Percentiles rank a stretch among this genome's conserved stretches.
Conservation (phyloP, 2,888 invertebrate genomes). For the Allacma fusca region DNA sequence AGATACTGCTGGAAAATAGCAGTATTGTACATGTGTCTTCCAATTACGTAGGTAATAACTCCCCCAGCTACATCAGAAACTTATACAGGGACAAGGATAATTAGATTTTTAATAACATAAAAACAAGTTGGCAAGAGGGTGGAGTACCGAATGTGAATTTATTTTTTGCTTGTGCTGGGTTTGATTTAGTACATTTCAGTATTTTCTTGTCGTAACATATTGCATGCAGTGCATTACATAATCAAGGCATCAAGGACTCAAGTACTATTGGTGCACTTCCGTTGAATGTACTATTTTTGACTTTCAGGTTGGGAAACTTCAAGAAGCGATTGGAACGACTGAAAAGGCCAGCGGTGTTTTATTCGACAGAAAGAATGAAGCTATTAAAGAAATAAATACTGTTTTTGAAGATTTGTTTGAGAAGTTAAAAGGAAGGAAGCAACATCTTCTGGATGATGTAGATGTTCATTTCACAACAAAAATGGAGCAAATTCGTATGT, state of each 20-base stretch:
- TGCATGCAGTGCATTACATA: neutral
- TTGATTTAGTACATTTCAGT: neutral
- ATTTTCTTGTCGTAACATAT: neutral
- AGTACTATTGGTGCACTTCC: neutral
- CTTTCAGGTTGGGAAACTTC: constrained; percentile 59
- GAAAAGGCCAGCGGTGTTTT: constrained; percentile 59
- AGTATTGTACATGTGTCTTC: too few relatives aligned
- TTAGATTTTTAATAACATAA: constrained; percentile 8
- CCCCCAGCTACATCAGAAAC: neutral
- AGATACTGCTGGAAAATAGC: too few relatives aligned
- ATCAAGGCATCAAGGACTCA: neutral
- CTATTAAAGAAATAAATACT: constrained; percentile 56
- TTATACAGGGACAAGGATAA: neutral
- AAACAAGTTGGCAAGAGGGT: constrained; percentile 3
- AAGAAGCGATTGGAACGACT: constrained; percentile 60
- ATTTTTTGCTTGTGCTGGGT: neutral
- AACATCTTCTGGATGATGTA: constrained; percentile 55
- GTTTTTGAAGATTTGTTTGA: constrained; percentile 56
- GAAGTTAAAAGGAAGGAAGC: constrained; percentile 56
- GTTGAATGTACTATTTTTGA: constrained; percentile 3
- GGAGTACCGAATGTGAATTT: neutral
- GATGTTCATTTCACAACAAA: constrained; percentile 55
- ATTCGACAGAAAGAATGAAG: constrained; percentile 54
- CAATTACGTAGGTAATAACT: neutral
- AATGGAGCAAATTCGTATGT: constrained; percentile 59